These are phyloP conservation scores for Pelobates cultripes DNA, from an alignment of 2,797 vertebrate species.

Conservation along the genomic window DNA sequence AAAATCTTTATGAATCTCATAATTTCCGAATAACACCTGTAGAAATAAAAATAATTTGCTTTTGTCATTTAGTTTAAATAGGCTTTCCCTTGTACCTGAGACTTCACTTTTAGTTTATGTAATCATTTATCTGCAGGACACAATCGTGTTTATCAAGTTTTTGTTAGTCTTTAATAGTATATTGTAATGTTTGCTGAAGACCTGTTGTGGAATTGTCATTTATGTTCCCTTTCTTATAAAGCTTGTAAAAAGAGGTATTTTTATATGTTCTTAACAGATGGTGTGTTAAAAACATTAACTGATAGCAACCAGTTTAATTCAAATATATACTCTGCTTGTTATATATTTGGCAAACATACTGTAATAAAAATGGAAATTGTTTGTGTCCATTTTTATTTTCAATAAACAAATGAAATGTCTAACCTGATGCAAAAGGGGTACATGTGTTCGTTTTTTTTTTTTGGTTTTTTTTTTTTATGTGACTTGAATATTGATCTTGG, in stretches of 20 bases:
- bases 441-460: neutral
- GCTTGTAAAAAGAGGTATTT: slow-evolving; percentile 82
- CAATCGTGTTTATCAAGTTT: slow-evolving; percentile 55
- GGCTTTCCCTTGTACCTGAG: too few relatives aligned
- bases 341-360: slow-evolving; percentile 80
- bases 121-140: too few relatives aligned
- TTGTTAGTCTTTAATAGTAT: slow-evolving; percentile 71
- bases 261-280: slow-evolving; percentile 80
- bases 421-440: neutral
- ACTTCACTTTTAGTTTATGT: too few relatives aligned
- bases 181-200: slow-evolving; percentile 72
- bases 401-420: neutral
- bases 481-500: too few relatives aligned
- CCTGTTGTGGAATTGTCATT: slow-evolving; percentile 80
- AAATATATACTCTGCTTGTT: slow-evolving; percentile 78
- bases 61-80: too few relatives aligned
- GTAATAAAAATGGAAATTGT: slow-evolving; percentile 70
- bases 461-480: neutral
- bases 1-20: too few relatives aligned
- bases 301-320: slow-evolving; percentile 72
- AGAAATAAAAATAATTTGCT: too few relatives aligned
- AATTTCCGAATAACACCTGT: too few relatives aligned
- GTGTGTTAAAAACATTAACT: slow-evolving; percentile 76
- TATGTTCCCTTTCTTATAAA: slow-evolving; percentile 81
- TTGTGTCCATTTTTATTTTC: neutral